Conservation (phyloP, 2,797 vertebrate genomes). For the Mormyrops attenuatus region DNA sequence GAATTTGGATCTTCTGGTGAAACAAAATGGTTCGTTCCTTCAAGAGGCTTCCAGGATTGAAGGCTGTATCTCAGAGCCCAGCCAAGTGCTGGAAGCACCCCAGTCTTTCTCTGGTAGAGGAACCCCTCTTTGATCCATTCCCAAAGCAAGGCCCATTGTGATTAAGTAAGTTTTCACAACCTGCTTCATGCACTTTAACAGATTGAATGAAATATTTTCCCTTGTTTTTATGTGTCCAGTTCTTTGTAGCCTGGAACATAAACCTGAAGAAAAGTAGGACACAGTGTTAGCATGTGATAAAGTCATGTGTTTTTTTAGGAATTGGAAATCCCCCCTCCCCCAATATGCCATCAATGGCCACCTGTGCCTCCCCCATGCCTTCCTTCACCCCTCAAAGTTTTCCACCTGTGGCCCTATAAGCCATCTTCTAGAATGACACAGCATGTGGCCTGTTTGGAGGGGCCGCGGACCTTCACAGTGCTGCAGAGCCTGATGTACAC, state of each 20-base stretch:
- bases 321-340: not conserved
- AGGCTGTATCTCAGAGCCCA: constrained; percentile 15
- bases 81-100: not conserved
- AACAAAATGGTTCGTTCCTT: constrained; percentile 43
- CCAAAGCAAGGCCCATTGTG: not conserved
- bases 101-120: not conserved
- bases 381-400: not conserved
- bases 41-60: constrained; percentile 31
- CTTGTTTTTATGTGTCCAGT: not conserved
- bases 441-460: not conserved
- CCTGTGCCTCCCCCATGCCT: not conserved
- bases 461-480: not conserved
- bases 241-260: not conserved
- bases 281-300: not conserved
- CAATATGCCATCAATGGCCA: not conserved
- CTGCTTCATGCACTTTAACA: not conserved
- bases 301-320: not conserved
- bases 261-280: not conserved
- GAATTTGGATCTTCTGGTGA: constrained; percentile 45
- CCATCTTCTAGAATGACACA: not conserved
- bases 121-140: not conserved
- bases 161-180: too few species aligned
- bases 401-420: not conserved
- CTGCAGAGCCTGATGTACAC: not conserved
- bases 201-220: not conserved